Base-by-base conservation (phyloP, 1,140 invertebrate species). In the Wiebesia pumilae region DNA sequence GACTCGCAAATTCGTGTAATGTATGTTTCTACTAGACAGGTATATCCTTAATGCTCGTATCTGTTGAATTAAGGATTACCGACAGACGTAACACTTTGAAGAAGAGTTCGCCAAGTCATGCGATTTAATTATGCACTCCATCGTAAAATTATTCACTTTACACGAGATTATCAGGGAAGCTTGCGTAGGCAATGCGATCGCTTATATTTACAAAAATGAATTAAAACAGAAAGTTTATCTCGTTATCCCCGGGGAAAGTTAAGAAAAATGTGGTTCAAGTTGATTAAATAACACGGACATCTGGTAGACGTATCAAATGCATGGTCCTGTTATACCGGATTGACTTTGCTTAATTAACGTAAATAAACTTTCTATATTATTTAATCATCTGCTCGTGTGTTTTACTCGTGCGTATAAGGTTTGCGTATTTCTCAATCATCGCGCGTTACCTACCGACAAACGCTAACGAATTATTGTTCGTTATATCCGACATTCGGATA, bases 211-310 rank as follows among this genome's bases (percentile, higher is more conserved):
- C 21, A 33, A 75, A 43, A 75, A 75, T 75, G 27, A 75, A 75
- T 75, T 75, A 38, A 71, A n/a, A 30, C 77, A 33, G 77, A 54
- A 51, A 79, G 77, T 79, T 79, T 79, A 79, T 81, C 47, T 67
- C 6, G 12, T 81, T 67, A 67, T 67, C 24, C 3, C 1, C 27
- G 27, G 40, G 65, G 81, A 82, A 82, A 82, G 62, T 82, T 82
- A 12, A 51, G 43, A 54, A 73, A 77, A 84, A 77, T 51, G 71
- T 62, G n/a, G 54, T 43, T 54, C 27, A 30, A 54, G 16, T 84
- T 77, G 69, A 77, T 84, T 84, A 77, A 84, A 77, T 84, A 77
- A 84, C 82, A 33, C 62, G 27, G 33, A 62, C 40, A 43, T 75
- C 21, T 27, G 67, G 43, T 21, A 54, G n/a, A 83, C 69, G 40